Conservation (phyloP, 2,888 invertebrate genomes). For the Dugesia japonica region DNA sequence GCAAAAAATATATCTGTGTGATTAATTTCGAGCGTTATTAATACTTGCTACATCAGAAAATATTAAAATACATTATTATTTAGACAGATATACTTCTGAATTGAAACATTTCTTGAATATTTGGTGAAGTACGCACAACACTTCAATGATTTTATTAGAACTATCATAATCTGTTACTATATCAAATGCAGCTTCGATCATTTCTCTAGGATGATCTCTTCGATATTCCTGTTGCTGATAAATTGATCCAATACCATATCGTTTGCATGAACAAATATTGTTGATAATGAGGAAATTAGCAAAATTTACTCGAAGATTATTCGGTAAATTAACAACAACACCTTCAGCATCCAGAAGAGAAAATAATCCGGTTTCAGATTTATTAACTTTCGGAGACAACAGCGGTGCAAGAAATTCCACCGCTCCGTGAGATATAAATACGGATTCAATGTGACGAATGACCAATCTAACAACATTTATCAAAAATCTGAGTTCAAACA, state of each 20-base stretch:
- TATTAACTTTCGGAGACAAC: background rate
- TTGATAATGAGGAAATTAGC: background rate
- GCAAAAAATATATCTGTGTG: background rate
- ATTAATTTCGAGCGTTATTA: background rate
- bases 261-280: background rate
- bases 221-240: background rate
- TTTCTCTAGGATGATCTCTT: background rate
- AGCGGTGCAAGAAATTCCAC: background rate
- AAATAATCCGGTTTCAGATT: background rate
- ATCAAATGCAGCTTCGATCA: background rate
- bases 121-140: background rate
- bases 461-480: background rate
- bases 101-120: background rate
- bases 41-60: background rate
- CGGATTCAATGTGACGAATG: background rate
- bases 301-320: constrained; percentile 3
- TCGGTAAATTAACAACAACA: background rate
- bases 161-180: background rate
- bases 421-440: background rate
- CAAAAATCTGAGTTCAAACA: background rate
- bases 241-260: background rate
- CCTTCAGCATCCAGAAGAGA: background rate
- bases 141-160: background rate
- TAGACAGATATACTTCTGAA: background rate
- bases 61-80: background rate